Percentiles rank a stretch among this genome's conserved stretches.
Evolutionary conservation across 1,140 invertebrate genomes (phyloP).

Genomic region (Bombyx mandarina): DNA sequence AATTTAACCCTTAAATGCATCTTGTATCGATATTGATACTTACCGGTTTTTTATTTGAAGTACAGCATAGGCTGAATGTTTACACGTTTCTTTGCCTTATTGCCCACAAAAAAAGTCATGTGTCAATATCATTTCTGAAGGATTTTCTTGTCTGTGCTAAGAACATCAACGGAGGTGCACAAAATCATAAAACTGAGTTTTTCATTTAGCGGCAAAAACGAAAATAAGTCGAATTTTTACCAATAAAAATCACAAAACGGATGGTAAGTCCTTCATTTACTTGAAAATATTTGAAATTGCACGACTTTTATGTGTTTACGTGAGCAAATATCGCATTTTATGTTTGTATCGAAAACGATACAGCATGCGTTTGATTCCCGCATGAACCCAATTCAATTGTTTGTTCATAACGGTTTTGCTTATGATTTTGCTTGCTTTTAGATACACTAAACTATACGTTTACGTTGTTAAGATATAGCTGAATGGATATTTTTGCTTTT

Average conservation of each 20-base stretch:
- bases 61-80: slow-evolving; percentile 8
- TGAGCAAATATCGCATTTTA: slow-evolving; percentile 15
- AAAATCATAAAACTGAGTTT: neutral
- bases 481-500: slow-evolving; percentile 6
- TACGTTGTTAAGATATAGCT: neutral
- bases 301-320: slow-evolving; percentile 11
- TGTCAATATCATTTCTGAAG: slow-evolving; percentile 9
- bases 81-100: slow-evolving; percentile 9
- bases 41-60: slow-evolving; percentile 11
- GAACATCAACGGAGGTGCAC: slow-evolving; percentile 1
- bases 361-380: slow-evolving; percentile 6
- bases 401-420: slow-evolving; percentile 11
- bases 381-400: slow-evolving; percentile 7
- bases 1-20: neutral
- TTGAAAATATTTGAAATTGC: slow-evolving; percentile 10
- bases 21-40: slow-evolving; percentile 12
- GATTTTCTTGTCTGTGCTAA: slow-evolving; percentile 5
- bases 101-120: slow-evolving; percentile 5
- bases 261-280: slow-evolving; percentile 11
- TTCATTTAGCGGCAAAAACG: slow-evolving; percentile 4
- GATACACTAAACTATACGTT: neutral
- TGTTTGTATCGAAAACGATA: slow-evolving; percentile 11
- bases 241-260: slow-evolving; percentile 7
- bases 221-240: slow-evolving; percentile 6
- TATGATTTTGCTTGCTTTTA: slow-evolving; percentile 10